Evolutionary conservation across 1,140 invertebrate species (phyloP), one percentile per base, ranked within the genome.

Genomic region (Bombus terrestris): DNA sequence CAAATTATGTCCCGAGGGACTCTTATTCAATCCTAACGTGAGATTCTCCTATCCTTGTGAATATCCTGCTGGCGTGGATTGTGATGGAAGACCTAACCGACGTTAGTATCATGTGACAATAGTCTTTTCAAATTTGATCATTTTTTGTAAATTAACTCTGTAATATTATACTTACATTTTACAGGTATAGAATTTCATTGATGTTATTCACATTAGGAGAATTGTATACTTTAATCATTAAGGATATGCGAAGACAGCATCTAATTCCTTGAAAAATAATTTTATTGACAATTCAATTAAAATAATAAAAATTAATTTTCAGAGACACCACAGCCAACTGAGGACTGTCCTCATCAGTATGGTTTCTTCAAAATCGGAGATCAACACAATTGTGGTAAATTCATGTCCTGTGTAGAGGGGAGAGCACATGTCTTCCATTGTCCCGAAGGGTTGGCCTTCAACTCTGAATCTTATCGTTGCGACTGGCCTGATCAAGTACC

Each of bases 381-480:
- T 91, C 91, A 95, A 10, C 92, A 94, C 0, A 96, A 98, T 91
- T 99, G 98, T 92, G 97, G 98, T 22, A 96, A 97, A 88, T 99
- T 98, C 93, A 97, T 97, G 94, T 98, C 97, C 90, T 99, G 98
- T 91, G 97, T 97, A 0, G 96, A 97, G 68, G 98, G 98, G 18
- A 95, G 95, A 2, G 96, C 96, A 12, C 97, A 96, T 88, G 92
- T 96, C 18, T 96, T 96, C 90, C 96, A 96, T 28, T 98, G 98
- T 92, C 97, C 97, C 0, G 98, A 98, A 93, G 98, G 98, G 35
- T 94, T 99, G 28, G 98, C 98, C 12, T 99, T 98, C 93, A 98
- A 97, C 92, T 95, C 97, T 13, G 96, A 97, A 72, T 97, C 95
- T 5, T 97, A 98, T 89, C 96, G 97, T 59, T 98, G 98, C 92